Conservation (phyloP, 2,113 vertebrate genomes). For the Sylvilagus bachmani region DNA sequence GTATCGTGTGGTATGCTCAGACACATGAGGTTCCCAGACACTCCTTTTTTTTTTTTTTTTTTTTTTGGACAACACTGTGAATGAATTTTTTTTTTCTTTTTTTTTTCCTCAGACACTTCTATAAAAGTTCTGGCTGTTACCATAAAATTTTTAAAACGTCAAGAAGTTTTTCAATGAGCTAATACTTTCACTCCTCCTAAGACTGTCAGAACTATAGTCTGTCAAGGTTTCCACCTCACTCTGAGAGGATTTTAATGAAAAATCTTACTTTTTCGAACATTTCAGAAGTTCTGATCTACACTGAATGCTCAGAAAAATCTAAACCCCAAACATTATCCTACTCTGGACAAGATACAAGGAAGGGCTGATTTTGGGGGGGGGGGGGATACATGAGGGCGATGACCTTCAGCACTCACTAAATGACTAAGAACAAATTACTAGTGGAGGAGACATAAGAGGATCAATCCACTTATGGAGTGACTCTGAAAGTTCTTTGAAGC, state of each 20-base stretch:
- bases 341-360: neutral
- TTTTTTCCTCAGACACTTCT: too few relatives aligned
- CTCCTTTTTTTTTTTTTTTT: too few relatives aligned
- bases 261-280: neutral
- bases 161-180: neutral
- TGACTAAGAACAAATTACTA: neutral
- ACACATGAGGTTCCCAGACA: too few relatives aligned
- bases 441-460: neutral
- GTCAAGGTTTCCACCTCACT: neutral
- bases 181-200: neutral
- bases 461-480: too few relatives aligned
- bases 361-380: neutral
- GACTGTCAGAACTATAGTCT: neutral
- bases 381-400: too few relatives aligned
- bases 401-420: neutral
- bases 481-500: neutral
- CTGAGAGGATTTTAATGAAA: too few relatives aligned
- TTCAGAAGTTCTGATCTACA: neutral
- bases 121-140: neutral
- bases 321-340: accelerated
- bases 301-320: neutral
- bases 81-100: too few relatives aligned
- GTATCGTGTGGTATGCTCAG: neutral
- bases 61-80: too few relatives aligned
- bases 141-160: neutral